These are phyloP conservation scores for Bursaphelenchus okinawaensis DNA, from an alignment of 2,888 invertebrate genomes.

Conservation along the genomic window DNA sequence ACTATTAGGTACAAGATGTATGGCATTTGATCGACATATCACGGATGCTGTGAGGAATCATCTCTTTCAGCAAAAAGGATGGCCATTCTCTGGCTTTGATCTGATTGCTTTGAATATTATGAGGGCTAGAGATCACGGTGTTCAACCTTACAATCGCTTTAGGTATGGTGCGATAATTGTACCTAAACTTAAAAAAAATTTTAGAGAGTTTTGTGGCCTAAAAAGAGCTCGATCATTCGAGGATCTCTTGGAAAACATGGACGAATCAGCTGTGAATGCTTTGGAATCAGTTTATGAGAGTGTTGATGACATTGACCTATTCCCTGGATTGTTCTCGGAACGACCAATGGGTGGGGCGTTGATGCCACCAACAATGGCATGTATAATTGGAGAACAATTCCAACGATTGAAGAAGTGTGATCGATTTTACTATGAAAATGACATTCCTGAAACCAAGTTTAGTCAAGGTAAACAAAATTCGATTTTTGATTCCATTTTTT, in stretches of 20 bases:
- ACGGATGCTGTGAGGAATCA: conserved; percentile 35
- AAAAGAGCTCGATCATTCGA: conserved; percentile 78
- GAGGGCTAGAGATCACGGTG: conserved; percentile 78
- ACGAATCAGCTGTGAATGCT: conserved; percentile 64
- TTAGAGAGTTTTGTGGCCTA: conserved; percentile 73
- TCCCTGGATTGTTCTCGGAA: conserved; percentile 68
- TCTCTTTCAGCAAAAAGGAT: conserved; percentile 65
- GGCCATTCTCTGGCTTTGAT: conserved; percentile 86
- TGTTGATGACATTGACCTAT: conserved; percentile 88
- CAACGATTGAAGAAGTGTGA: conserved; percentile 70
- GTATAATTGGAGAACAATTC: conserved; percentile 82
- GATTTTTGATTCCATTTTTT: no score
- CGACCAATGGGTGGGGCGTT: conserved; percentile 61
- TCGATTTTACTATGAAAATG: conserved; percentile 77
- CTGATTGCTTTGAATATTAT: conserved; percentile 81
- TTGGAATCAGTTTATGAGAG: conserved; percentile 61
- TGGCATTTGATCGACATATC: conserved; percentile 57
- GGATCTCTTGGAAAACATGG: conserved; percentile 72
- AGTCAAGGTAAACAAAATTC: conserved; percentile 59
- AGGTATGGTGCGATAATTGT: neutral
- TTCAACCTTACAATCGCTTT: conserved; percentile 56
- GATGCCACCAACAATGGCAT: conserved; percentile 73
- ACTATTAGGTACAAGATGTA: conserved; percentile 55
- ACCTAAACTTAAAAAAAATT: conserved; percentile 65
- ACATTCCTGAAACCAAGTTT: conserved; percentile 51